Conservation (phyloP, 2,797 vertebrate species). For the Telmatherina bonti region DNA sequence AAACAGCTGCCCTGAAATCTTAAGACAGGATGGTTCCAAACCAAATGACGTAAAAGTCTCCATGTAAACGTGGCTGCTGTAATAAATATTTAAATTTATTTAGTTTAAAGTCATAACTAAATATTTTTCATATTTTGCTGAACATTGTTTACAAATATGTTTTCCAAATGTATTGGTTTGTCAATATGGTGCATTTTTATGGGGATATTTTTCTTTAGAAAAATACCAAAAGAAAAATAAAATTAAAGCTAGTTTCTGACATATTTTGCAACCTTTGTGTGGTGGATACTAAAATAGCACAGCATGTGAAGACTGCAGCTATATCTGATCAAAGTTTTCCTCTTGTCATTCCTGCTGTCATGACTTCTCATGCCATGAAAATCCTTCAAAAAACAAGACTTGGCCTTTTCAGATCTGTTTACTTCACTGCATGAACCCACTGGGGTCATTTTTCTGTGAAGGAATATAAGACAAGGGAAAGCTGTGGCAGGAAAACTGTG, state of each 20-base stretch:
- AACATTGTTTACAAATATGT: neutral
- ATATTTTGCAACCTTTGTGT: slow-evolving; percentile 12
- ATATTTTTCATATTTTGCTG: too few relatives aligned
- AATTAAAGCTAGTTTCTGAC: neutral
- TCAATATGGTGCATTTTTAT: neutral
- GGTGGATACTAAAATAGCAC: slow-evolving; percentile 3
- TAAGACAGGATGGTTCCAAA: too few relatives aligned
- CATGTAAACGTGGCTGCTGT: too few relatives aligned
- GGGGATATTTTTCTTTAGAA: neutral
- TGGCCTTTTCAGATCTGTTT: slow-evolving; percentile 14
- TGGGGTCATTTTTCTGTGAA: neutral
- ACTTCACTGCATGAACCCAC: slow-evolving; percentile 5
- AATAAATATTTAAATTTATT: too few relatives aligned
- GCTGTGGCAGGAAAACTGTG: slow-evolving; percentile 8
- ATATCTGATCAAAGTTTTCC: neutral
- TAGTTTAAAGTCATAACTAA: too few relatives aligned
- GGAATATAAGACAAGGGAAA: neutral
- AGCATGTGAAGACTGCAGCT: slow-evolving; percentile 15
- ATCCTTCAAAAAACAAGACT: neutral
- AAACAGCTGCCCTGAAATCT: too few relatives aligned
- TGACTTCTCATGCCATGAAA: slow-evolving; percentile 7
- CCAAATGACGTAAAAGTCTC: too few relatives aligned
- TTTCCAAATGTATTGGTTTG: neutral
- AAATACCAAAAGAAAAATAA: neutral
- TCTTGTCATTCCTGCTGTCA: slow-evolving; percentile 9